Evolutionary conservation across 1,140 invertebrate genomes (phyloP), one percentile per base, ranked within the genome.

Genomic region (Plectrocnemia conspersa): DNA sequence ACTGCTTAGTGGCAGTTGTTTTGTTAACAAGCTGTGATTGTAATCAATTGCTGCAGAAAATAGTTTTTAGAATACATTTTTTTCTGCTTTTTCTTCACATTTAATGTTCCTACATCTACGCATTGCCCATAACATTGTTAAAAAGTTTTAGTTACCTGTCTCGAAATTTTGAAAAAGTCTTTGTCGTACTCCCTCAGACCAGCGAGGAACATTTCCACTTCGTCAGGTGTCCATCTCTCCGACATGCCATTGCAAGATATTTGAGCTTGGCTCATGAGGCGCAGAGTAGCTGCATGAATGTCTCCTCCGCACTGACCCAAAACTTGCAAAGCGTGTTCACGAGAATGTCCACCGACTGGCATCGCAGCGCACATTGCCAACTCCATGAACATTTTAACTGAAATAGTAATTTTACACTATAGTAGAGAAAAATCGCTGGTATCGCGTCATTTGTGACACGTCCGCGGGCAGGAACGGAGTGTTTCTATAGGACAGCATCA

Each of bases 251-350:
- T 82, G 2, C 80, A 80, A 55, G 87, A 81, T 46, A 85, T 79
- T 50, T 61, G 75, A 42, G 33, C 48, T 36, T 48, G 49, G n/a
- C 47, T 74, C 85, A 90, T 88, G 50, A 97, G 75, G 58, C 83
- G 83, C 57, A 93, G 70, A 72, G 93, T 89, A 42, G 92, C 92
- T 47, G 93, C 89, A 65, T 89, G 83, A 58, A 95, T 84, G 72
- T 94, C 88, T 55, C 93, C 93, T 54, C 84, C 80, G 64, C 84
- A 87, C 71, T 92, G 82, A 59, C 91, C 84, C 54, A 98, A 75
- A 33, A 96, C 77, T 70, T 97, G 91, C 58, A 97, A 79, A 54
- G 94, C 94, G 66, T 91, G 90, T 73, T 98, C 95, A 65, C 93
- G 91, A 71, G 96, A 95, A 66, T 89, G 84, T 52, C 92, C 93